Evolutionary conservation across 2,797 vertebrate species (phyloP).

Genomic region (Cryptoblepharus egeriae): DNA sequence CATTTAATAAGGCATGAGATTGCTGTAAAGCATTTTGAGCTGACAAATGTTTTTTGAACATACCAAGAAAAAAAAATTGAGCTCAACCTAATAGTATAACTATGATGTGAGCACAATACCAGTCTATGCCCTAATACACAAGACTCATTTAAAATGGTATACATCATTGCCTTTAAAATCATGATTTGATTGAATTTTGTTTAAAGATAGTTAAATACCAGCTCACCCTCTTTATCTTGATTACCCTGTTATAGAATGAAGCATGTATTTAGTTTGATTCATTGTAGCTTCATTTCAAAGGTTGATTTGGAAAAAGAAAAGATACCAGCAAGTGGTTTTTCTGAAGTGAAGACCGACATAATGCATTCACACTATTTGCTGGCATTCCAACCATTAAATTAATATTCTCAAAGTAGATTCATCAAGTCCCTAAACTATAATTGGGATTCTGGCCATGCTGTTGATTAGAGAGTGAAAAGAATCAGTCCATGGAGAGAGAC

Average conservation of each 20-base stretch:
- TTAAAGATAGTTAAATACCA: slow-evolving; percentile 16
- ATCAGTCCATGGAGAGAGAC: slow-evolving; percentile 49
- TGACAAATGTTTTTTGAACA: background rate
- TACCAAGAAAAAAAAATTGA: background rate
- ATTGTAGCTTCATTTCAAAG: slow-evolving; percentile 14
- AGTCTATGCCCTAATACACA: background rate
- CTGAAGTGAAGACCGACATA: slow-evolving; percentile 27
- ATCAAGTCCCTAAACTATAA: slow-evolving; percentile 61
- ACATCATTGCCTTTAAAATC: slow-evolving; percentile 27
- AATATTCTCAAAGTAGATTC: slow-evolving; percentile 69
- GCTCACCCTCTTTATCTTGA: background rate
- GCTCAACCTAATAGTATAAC: background rate
- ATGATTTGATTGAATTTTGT: background rate
- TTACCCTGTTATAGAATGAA: slow-evolving; percentile 7
- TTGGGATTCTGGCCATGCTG: slow-evolving; percentile 65
- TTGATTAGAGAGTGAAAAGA: slow-evolving; percentile 54
- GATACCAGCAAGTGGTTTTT: slow-evolving; percentile 20
- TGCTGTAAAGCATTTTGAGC: background rate
- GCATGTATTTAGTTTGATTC: background rate
- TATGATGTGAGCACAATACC: too few relatives aligned
- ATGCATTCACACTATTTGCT: slow-evolving; percentile 58
- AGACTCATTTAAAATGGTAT: slow-evolving; percentile 22
- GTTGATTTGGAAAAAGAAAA: background rate
- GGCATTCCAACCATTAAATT: slow-evolving; percentile 70
- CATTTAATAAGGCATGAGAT: background rate